These are phyloP conservation scores for Heterodera filipjevi DNA, from an alignment of 2,888 invertebrate species.

Conservation along the genomic window DNA sequence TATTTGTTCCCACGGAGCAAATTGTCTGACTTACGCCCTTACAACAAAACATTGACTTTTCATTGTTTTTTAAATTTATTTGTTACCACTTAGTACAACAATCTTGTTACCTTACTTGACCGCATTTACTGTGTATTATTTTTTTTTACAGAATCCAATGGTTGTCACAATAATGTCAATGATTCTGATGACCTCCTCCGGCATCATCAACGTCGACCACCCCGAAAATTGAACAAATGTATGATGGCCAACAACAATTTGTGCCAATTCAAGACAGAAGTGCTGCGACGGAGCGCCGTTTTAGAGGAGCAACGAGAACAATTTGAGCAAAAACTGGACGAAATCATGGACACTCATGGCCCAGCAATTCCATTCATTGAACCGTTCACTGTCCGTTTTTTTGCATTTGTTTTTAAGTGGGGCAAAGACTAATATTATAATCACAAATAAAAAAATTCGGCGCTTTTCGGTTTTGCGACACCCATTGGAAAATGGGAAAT, in stretches of 20 bases:
- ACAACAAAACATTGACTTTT: no score
- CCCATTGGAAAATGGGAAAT: no score
- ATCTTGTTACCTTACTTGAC: no score
- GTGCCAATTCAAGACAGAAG: not conserved
- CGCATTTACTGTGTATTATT: not conserved
- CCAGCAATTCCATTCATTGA: slow-evolving; percentile 15
- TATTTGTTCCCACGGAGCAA: no score
- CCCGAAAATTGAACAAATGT: not conserved
- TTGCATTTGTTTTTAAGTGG: no score
- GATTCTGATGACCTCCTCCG: not conserved
- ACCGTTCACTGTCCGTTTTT: slow-evolving; percentile 29
- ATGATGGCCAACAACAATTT: not conserved
- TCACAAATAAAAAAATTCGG: no score
- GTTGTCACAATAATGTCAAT: not conserved
- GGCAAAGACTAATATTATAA: no score
- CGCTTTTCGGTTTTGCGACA: no score
- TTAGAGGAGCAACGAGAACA: not conserved
- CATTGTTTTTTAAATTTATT: no score
- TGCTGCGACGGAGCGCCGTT: slow-evolving; percentile 10
- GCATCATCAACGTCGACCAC: not conserved
- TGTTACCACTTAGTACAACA: no score
- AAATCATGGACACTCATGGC: not conserved
- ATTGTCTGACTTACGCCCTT: no score
- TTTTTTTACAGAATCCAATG: not conserved
- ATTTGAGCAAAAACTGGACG: slow-evolving; percentile 1